A percentile compares a stretch with the other conserved stretches of the same genome.
These are phyloP conservation scores for Colinus virginianus DNA, from an alignment of 2,113 vertebrate genomes.

Conservation along the genomic window DNA sequence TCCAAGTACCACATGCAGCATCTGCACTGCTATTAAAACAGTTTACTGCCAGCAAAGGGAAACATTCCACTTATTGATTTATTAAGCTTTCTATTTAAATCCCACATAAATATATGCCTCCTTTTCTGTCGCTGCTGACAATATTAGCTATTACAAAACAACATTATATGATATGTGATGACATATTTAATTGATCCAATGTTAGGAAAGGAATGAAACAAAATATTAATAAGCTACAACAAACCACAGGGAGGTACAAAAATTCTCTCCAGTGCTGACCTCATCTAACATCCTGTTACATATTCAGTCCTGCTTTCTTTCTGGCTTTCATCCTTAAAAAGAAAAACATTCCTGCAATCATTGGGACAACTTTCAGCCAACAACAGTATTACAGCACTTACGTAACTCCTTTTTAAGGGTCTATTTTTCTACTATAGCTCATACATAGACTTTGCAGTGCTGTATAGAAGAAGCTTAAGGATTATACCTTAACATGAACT, in stretches of 20 bases:
- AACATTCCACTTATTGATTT: not conserved
- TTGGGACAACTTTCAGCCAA: not conserved
- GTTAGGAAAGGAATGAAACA: slow-evolving; percentile 9
- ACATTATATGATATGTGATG: not conserved
- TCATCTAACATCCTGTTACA: not conserved
- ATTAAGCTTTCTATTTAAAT: slow-evolving; percentile 11
- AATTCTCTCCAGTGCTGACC: not conserved
- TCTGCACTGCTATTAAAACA: not conserved
- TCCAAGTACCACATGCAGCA: not conserved
- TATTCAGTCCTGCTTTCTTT: slow-evolving; percentile 14
- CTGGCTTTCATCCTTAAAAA: slow-evolving; percentile 53
- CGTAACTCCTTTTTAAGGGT: slow-evolving; percentile 38
- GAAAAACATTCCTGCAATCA: not conserved
- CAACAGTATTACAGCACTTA: not conserved
- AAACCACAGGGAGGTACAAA: not conserved
- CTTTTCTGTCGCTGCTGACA: not conserved
- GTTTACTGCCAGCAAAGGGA: slow-evolving; percentile 23
- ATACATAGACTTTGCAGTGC: slow-evolving; percentile 19
- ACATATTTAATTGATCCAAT: not conserved
- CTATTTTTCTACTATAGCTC: not conserved
- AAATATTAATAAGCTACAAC: not conserved
- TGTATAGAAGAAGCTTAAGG: slow-evolving; percentile 19
- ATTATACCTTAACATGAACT: not conserved
- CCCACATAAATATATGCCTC: not conserved
- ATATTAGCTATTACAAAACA: slow-evolving; percentile 1